Base-by-base conservation (phyloP, 2,888 invertebrate species). In the Rotaria sp. region DNA sequence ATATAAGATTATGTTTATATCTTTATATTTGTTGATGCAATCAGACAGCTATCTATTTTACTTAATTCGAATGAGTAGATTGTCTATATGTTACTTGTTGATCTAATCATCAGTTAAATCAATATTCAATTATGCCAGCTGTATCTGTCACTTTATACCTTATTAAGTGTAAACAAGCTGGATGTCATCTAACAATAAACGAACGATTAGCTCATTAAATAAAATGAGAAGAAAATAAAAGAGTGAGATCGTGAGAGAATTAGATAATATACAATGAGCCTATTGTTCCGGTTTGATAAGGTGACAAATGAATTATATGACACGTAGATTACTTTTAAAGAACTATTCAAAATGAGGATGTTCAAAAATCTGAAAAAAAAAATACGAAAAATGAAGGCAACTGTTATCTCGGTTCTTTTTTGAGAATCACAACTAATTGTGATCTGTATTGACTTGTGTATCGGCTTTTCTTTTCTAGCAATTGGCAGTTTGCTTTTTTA, bases 101-200 rank as follows among this genome's bases (percentile, higher is more conserved):
- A 67, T 67, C 67, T 67, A 67, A 67, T 67, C 67, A 67, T 67
- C 67, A 67, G 18, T 67, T 67, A 30, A 67, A 67, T 67, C 30
- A 67, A 67, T 67, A 67, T 67, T 67, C 35, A 35, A 67, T 67
- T 67, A 67, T 35, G 35, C 67, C 67, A 67, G 67, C 67, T 67
- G 67, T 67, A 35, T 67, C 35, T 67, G 38, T 67, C 8, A 21
- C 5, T 35, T 67, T 35, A n/a, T 21, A 38, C 30, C 15, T 15
- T 38, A 67, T 67, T 38, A 7, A 35, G 30, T 35, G 30, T 30
- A 35, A 67, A 67, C 67, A 67, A 67, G 67, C 67, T 67, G 67
- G 30, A 67, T 18, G 21, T 35, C 8, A 18, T 67, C 67, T n/a
- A 67, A 30, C 30, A 5, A 35, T 67, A 67, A 35, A 67, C 35